These are phyloP conservation scores for Trogon surrucura DNA, from an alignment of 2,113 vertebrate genomes.

Conservation along the genomic window DNA sequence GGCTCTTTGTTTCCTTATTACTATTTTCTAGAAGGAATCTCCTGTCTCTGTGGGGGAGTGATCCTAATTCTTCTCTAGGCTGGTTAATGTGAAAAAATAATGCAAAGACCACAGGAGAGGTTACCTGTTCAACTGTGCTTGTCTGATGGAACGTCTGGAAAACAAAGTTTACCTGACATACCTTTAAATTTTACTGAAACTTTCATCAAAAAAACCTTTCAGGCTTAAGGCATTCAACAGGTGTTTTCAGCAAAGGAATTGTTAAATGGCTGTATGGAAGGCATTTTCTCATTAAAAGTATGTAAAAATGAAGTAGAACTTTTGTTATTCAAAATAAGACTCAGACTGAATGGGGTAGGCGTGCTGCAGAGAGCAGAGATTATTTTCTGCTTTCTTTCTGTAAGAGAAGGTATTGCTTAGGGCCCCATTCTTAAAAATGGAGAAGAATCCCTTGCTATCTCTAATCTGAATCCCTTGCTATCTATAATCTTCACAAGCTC, in stretches of 20 bases:
- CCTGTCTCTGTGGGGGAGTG: not conserved
- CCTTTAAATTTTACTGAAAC: not conserved
- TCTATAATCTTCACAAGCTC: not conserved
- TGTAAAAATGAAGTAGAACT: not conserved
- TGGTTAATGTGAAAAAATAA: not conserved
- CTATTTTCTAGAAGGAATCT: not conserved
- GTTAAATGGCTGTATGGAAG: not conserved
- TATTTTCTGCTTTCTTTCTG: not conserved
- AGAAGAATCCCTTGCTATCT: not conserved
- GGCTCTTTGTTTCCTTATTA: not conserved
- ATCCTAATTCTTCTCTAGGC: not conserved
- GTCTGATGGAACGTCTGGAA: not conserved
- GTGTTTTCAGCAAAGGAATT: not conserved
- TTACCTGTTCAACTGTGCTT: not conserved
- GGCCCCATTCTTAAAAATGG: not conserved
- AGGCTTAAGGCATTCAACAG: not conserved
- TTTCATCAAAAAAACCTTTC: accelerated
- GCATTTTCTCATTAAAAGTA: not conserved
- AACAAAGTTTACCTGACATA: not conserved
- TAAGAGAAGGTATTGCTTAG: not conserved
- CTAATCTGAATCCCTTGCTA: not conserved
- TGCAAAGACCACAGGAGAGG: not conserved
- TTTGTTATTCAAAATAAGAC: not conserved
- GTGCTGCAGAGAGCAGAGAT: not conserved
- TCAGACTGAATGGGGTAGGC: not conserved